Evolutionary conservation across 2,888 invertebrate species (phyloP).

Genomic region (Augochlorella aurata): DNA sequence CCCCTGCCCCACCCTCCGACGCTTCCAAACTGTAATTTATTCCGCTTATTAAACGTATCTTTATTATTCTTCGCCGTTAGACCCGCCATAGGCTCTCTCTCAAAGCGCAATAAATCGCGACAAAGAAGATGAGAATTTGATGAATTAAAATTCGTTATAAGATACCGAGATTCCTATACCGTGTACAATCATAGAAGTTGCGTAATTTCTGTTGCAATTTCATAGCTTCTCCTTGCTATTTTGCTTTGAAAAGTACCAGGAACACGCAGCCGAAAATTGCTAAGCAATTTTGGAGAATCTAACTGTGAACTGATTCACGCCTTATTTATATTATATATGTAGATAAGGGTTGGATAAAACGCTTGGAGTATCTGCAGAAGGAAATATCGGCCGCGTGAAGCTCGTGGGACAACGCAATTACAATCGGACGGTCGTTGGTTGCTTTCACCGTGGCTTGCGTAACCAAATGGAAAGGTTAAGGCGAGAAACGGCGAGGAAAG

Average conservation of each 20-base stretch:
- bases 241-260: too few species aligned
- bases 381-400: background rate
- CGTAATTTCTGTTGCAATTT: too few species aligned
- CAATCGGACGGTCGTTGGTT: constrained; percentile 34
- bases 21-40: background rate
- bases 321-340: too few species aligned
- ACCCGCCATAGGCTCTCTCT: background rate
- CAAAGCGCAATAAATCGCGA: background rate
- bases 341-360: background rate
- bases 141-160: background rate
- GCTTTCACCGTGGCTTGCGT: constrained; percentile 41
- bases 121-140: background rate
- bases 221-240: too few species aligned
- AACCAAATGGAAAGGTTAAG: constrained; percentile 47
- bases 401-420: constrained; percentile 14
- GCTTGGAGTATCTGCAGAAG: background rate
- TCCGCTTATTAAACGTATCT: background rate
- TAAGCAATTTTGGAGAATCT: too few species aligned
- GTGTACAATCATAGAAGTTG: too few species aligned
- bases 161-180: too few species aligned
- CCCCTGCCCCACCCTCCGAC: background rate
- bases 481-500: constrained; percentile 20
- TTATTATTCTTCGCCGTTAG: background rate
- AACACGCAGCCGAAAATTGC: too few species aligned
- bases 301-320: too few species aligned